Evolutionary conservation across 2,797 vertebrate genomes (phyloP).

Genomic region (Cuniculus paca): DNA sequence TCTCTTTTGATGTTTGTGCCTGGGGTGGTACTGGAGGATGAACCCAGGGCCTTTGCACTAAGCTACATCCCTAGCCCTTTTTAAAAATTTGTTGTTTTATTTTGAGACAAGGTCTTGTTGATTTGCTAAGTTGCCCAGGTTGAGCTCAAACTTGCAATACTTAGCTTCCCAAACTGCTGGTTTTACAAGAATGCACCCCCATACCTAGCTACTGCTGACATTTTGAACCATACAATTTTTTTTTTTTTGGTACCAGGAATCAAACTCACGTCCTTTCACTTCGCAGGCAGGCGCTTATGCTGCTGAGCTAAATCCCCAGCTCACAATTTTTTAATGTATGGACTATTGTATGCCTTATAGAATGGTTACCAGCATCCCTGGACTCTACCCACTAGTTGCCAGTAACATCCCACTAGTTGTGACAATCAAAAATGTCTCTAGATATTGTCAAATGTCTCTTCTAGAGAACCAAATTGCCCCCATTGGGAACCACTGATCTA

Average conservation of each 20-base stretch:
- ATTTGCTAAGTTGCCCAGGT: not conserved
- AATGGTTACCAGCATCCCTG: slow-evolving; percentile 1
- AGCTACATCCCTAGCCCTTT: not conserved
- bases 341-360: not conserved
- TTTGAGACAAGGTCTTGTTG: not conserved
- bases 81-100: not conserved
- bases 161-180: not conserved
- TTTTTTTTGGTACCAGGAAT: not conserved
- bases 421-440: not conserved
- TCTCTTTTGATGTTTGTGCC: not conserved
- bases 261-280: too few species aligned
- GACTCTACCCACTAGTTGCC: not conserved
- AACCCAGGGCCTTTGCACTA: not conserved
- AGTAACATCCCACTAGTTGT: not conserved
- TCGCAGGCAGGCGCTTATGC: too few species aligned
- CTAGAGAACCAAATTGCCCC: not conserved
- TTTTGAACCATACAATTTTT: slow-evolving; percentile 7
- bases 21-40: not conserved
- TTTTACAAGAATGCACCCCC: not conserved
- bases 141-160: not conserved
- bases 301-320: too few species aligned
- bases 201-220: not conserved
- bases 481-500: not conserved
- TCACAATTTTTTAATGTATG: not conserved
- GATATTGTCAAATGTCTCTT: slow-evolving; percentile 40